Evolutionary conservation across 2,888 invertebrate genomes (phyloP).

Genomic region (Torymus aiolomorphi): DNA sequence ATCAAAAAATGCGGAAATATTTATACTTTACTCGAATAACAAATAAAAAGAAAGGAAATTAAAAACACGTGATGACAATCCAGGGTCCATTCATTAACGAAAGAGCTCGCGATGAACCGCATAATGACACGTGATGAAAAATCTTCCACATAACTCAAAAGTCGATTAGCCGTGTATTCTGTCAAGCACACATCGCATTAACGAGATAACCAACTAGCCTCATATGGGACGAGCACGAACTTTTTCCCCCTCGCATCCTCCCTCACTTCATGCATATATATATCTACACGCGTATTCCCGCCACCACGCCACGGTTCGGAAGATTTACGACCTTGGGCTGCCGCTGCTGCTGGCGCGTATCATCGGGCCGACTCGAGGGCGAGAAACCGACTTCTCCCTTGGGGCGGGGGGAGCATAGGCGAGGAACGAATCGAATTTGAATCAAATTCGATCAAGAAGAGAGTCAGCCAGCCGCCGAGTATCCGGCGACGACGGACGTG

Average conservation of each 20-base stretch:
- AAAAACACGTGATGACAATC: no score
- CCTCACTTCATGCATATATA: background rate
- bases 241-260: background rate
- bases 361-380: no score
- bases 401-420: background rate
- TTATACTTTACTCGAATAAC: no score
- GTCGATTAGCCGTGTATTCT: constrained; percentile 9
- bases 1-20: no score
- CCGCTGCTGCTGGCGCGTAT: no score
- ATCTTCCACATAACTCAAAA: constrained; percentile 25
- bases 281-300: background rate
- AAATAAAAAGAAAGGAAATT: no score
- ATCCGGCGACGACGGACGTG: background rate
- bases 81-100: no score
- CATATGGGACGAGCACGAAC: constrained; percentile 6
- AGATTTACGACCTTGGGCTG: constrained; percentile 24
- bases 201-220: constrained; percentile 27
- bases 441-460: constrained; percentile 37
- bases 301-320: background rate
- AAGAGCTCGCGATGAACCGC: no score
- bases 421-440: constrained; percentile 30
- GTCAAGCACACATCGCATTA: constrained; percentile 17
- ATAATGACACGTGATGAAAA: background rate
- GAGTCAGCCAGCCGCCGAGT: background rate
- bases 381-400: background rate